A percentile compares a stretch with the other conserved stretches of the same genome.
These are phyloP conservation scores for Orgyia antiqua DNA, from an alignment of 2,888 invertebrate genomes.

Conservation along the genomic window DNA sequence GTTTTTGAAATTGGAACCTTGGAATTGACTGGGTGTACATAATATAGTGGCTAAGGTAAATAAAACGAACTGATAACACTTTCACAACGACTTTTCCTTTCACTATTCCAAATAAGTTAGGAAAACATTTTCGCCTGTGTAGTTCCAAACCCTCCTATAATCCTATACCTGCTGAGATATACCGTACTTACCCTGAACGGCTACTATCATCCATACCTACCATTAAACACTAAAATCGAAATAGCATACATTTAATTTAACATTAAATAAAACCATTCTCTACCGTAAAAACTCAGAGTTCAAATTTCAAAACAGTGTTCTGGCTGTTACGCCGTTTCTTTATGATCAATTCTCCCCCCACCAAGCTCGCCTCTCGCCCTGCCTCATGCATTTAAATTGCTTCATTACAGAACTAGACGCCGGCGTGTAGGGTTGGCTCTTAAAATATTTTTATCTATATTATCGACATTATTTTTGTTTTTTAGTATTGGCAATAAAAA, in stretches of 20 bases:
- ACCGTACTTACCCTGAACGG: constrained; percentile 69
- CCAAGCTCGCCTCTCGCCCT: constrained; percentile 72
- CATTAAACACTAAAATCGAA: constrained; percentile 13
- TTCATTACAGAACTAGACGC: constrained; percentile 77
- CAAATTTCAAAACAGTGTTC: no score
- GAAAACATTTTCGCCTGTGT: constrained; percentile 71
- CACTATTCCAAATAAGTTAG: constrained; percentile 66
- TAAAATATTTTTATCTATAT: no score
- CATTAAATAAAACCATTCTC: constrained; percentile 17
- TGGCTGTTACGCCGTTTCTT: constrained; percentile 34
- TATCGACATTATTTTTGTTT: not conserved
- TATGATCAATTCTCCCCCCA: constrained; percentile 50
- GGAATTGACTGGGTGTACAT: no score
- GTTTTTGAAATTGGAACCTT: no score
- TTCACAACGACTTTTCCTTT: constrained; percentile 70
- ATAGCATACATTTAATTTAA: constrained; percentile 13
- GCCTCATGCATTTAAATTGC: constrained; percentile 80
- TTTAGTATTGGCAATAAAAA: not conserved
- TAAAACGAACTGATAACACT: constrained; percentile 53
- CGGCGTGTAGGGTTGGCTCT: constrained; percentile 66
- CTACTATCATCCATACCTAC: constrained; percentile 76
- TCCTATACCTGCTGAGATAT: constrained; percentile 75
- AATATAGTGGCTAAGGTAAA: constrained; percentile 14
- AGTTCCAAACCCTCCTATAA: constrained; percentile 65
- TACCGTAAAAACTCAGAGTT: no score